A percentile compares a stretch with the other conserved stretches of the same genome.
Evolutionary conservation across 2,888 invertebrate genomes (phyloP).

Genomic region (Xylocampa areola): DNA sequence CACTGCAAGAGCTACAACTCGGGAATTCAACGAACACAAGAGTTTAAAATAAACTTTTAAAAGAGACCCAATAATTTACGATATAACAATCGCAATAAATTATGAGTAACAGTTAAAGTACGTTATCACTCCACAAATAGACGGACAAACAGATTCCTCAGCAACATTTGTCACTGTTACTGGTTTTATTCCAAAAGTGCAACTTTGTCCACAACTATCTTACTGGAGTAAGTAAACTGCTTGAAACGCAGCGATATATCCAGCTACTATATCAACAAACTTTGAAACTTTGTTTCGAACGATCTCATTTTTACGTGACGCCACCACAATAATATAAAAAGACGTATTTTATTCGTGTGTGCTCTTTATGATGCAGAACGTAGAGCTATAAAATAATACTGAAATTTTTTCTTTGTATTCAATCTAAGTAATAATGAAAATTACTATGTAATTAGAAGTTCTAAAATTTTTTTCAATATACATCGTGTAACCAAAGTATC

Average conservation of each 20-base stretch:
- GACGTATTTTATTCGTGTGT: slow-evolving; percentile 55
- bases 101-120: slow-evolving; percentile 63
- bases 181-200: slow-evolving; percentile 70
- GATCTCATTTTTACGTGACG: slow-evolving; percentile 74
- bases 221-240: slow-evolving; percentile 72
- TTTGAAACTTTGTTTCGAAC: slow-evolving; percentile 71
- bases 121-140: slow-evolving; percentile 72
- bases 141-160: slow-evolving; percentile 70
- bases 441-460: slow-evolving; percentile 25
- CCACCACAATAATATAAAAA: slow-evolving; percentile 72
- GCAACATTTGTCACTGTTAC: slow-evolving; percentile 77
- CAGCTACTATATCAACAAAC: slow-evolving; percentile 76
- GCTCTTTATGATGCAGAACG: slow-evolving; percentile 36
- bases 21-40: slow-evolving; percentile 50
- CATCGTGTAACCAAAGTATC: not conserved
- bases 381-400: slow-evolving; percentile 40
- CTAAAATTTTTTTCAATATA: not conserved
- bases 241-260: slow-evolving; percentile 77
- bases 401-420: not conserved
- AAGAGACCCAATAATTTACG: slow-evolving; percentile 51
- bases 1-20: slow-evolving; percentile 46
- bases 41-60: slow-evolving; percentile 53
- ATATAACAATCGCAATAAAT: slow-evolving; percentile 55
- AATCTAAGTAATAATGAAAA: slow-evolving; percentile 12
- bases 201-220: slow-evolving; percentile 80